Percentiles rank a stretch among this genome's conserved stretches.
These are phyloP conservation scores for Odontothrips loti DNA, from an alignment of 2,888 invertebrate genomes.

Conservation along the genomic window DNA sequence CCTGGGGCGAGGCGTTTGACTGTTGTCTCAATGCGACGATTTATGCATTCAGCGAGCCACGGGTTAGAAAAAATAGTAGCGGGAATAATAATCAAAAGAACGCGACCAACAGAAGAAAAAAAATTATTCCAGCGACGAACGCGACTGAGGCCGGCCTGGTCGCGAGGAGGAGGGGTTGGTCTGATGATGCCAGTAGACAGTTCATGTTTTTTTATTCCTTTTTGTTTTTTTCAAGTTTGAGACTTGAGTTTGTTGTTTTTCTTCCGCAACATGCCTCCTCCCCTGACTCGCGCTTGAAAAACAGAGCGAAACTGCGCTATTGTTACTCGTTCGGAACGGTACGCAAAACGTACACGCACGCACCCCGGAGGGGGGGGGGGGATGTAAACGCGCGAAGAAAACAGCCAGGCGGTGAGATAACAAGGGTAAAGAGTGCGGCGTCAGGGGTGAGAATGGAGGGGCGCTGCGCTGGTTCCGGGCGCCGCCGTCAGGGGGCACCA, in stretches of 20 bases:
- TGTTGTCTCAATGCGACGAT: slow-evolving; percentile 8
- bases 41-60: slow-evolving; percentile 7
- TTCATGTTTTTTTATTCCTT: no score
- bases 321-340: no score
- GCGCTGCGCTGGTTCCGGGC: not conserved
- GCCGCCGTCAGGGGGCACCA: not conserved
- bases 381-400: not conserved
- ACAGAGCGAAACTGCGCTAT: no score
- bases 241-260: no score
- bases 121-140: not conserved
- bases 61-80: not conserved
- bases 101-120: not conserved
- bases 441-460: not conserved
- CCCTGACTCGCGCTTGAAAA: no score
- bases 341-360: no score
- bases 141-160: no score
- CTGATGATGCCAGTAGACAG: no score
- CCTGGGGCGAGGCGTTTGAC: not conserved
- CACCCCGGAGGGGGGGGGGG: no score
- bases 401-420: not conserved
- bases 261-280: no score
- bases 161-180: no score
- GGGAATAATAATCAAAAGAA: not conserved
- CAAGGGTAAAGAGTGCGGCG: not conserved
- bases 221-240: no score